Base-by-base conservation (phyloP, 2,888 invertebrate genomes). In the Altica lythri region DNA sequence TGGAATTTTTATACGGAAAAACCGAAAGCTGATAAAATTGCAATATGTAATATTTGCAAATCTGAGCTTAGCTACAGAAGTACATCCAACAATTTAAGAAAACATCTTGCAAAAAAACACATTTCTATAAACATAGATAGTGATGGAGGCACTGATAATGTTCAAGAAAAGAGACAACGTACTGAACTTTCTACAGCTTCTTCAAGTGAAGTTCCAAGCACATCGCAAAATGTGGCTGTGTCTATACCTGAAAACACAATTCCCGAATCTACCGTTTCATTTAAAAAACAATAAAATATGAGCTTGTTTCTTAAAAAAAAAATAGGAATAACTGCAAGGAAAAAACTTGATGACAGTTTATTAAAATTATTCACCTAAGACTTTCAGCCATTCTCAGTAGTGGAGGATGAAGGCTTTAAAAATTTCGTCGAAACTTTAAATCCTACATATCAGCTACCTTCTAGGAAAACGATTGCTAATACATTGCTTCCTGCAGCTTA, bases 331-430 rank as follows among this genome's bases (percentile, higher is more conserved):
- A 9, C 27, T 40, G 18, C 30, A 2, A 50, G 19, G 18, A 56
- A 46, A 42, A 47, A 19, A 27, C 55, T 57, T 29, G 52, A 60
- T 42, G 45, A 53, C 4, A 16, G 17, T 2, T 30, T 62, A 16
- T 35, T 62, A 40, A 18, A 53, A 8, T 45, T 64, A 18, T 51
- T 64, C 13, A 50, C 55, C 6, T 48, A 32, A 5, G 64, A 64
- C 34, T 51, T 59, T 30, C 60, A 64, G 37, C 64, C 64, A 4
- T 64, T 65, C 48, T 60, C 60, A 13, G 37, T 64, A 19, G 59
- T 65, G 4, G 61, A 59, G 35, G 61, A 63, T 40, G 9, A 30
- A 6, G 60, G 62, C 10, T 63, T 64, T 49, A 42, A 47, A 49
- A 45, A 34, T 9, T 60, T 63, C 46, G 35, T 59, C 16, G 2